Conservation (phyloP, 2,888 invertebrate genomes). For the Agonum fuliginosum region DNA sequence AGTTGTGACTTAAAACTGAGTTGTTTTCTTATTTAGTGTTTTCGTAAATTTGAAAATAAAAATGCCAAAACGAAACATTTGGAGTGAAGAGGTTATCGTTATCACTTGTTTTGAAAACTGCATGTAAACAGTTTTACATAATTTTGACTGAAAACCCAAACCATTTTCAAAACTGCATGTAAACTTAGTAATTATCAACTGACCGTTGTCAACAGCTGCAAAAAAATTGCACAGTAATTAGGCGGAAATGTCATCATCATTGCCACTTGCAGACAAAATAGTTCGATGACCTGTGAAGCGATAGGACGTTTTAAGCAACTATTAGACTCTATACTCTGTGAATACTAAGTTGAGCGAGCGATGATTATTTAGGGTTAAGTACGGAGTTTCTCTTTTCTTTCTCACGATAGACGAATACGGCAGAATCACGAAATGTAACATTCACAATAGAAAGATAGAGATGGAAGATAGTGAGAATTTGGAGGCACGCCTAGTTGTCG, state of each 20-base stretch:
- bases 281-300: conserved; percentile 15
- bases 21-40: too few relatives aligned
- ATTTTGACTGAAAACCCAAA: too few relatives aligned
- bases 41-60: too few relatives aligned
- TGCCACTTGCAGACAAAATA: conserved; percentile 14
- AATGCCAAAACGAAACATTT: too few relatives aligned
- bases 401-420: conserved; percentile 7
- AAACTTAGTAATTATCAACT: background rate
- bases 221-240: conserved; percentile 17
- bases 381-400: conserved; percentile 35
- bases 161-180: too few relatives aligned
- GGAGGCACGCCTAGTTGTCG: background rate
- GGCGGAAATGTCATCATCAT: conserved; percentile 24
- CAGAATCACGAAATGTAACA: conserved; percentile 20
- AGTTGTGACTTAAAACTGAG: too few relatives aligned
- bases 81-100: too few relatives aligned
- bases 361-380: conserved; percentile 31
- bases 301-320: background rate
- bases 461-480: background rate
- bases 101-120: too few relatives aligned
- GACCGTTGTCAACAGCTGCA: background rate
- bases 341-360: conserved; percentile 12
- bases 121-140: too few relatives aligned
- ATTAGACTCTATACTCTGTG: conserved; percentile 5
- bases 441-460: background rate